A percentile compares a stretch with the other conserved stretches of the same genome.
These are phyloP conservation scores for Sylvilagus floridanus DNA, from an alignment of 2,797 vertebrate genomes.

Conservation along the genomic window DNA sequence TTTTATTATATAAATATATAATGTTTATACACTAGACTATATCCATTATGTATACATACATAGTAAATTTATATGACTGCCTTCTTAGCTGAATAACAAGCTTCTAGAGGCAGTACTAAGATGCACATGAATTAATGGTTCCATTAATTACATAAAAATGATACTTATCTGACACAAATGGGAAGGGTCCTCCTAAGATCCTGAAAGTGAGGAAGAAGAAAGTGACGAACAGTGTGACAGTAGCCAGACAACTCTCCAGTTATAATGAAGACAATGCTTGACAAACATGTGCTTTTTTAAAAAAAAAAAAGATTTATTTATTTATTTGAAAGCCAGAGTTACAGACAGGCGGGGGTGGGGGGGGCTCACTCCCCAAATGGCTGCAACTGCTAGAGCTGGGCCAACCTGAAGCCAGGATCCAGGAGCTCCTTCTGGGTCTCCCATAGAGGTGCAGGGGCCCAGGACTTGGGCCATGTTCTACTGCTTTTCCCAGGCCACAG, in stretches of 20 bases:
- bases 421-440: no score
- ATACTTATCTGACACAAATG: constrained; percentile 42
- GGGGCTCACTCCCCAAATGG: no score
- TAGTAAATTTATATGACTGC: constrained; percentile 58
- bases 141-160: constrained; percentile 49
- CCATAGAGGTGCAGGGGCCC: no score
- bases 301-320: no score
- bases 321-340: no score
- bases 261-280: neutral
- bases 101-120: neutral
- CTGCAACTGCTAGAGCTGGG: no score
- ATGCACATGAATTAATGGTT: constrained; percentile 52
- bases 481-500: no score
- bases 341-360: no score
- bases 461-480: no score
- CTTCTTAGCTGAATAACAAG: constrained; percentile 51
- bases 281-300: neutral
- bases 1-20: constrained; percentile 48
- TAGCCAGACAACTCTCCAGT: neutral
- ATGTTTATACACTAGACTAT: constrained; percentile 10
- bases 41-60: constrained; percentile 23
- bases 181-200: constrained; percentile 44
- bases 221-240: constrained; percentile 14
- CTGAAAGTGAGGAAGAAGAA: neutral
- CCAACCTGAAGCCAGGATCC: no score